Base-by-base conservation (phyloP, 2,888 invertebrate species). In the Caenorhabditis sp. region DNA sequence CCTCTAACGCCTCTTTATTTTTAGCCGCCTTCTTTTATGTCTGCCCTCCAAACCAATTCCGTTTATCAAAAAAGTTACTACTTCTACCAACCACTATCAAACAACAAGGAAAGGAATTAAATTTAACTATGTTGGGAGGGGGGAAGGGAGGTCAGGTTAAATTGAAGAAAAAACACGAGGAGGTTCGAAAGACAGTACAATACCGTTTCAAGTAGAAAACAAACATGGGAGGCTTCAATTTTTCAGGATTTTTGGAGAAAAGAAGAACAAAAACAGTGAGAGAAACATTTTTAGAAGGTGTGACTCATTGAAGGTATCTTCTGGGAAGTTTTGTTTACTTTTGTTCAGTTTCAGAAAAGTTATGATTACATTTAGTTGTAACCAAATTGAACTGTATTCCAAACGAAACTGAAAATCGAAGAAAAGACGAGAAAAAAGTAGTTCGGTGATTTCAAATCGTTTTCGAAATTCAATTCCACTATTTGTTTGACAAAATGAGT, bases 161-260 rank as follows among this genome's bases (percentile, higher is more conserved):
- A 66, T 35, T n/a, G 47, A 44, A 54, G 31, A 31, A 24, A 41
- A 56, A 38, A 63, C 26, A 31, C 24, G 28, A 26, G 56, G 19
- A 49, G 41, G 61, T 58, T 68, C 26, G 22, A 19, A 68, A 38
- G 49, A 8, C 8, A 61, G 51, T 56, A 76, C 64, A 59, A 76
- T 31, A 68, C 75, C 56, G 75, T 76, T 76, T 76, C 76, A 69
- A 77, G 69, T 58, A 77, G 61, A 69, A 77, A 77, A 77, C 76
- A 77, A 77, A 77, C 63, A 77, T 14, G n/a, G 61, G 38, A 22
- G 7, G 28, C 28, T 74, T 64, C 24, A 51, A 35, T 26, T 28
- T 41, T 61, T n/a, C n/a, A 16, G 22, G 54, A 54, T 49, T 49
- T 58, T 22, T 26, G 28, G 26, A n/a, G n/a, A n/a, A n/a, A n/a